Evolutionary conservation across 2,888 invertebrate species (phyloP), one percentile per base, ranked within the genome.

Genomic region (Aricia artaxerxes): DNA sequence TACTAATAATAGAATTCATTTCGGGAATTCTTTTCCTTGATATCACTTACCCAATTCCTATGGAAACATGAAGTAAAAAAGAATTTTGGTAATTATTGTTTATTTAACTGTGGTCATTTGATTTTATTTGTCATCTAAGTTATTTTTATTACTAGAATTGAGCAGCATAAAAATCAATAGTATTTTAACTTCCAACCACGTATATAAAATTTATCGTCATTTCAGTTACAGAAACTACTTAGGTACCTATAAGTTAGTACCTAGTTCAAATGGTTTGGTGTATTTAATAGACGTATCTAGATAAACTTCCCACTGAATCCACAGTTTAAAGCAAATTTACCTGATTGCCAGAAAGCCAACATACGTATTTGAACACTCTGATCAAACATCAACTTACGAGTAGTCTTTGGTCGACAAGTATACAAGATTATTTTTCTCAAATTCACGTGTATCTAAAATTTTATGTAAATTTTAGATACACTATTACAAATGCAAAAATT

Each of bases 271-370:
- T 35, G 5, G 35, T 35, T 69, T 11, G 35, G 35, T 38, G 35
- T 4, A 31, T 24, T 4, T 69, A 69, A 38, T 69, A 69, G 35
- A 69, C 64, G 35, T 69, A 69, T 38, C 16, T 16, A 35, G 35
- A 69, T 69, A 69, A 69, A 69, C 69, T 69, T 38, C 38, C 13
- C 69, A 38, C 69, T 69, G 69, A 69, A 38, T 69, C 35, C 69
- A 35, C 69, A 69, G 35, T 16, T 35, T 16, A 38, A 38, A 38
- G 69, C 35, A 69, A 69, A 69, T 69, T 69, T 69, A 69, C 35
- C 69, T 69, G 69, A 38, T 69, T 69, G 69, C 69, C 69, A 69
- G 38, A 69, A 69, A 69, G 38, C 69, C 31, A 69, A 38, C 69
- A 69, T 38, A 38, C 64, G 64, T 69, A 38, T 69, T 69, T 69